Evolutionary conservation across 2,113 vertebrate genomes (phyloP), one percentile per base, ranked within the genome.

Genomic region (Siniperca knerii): DNA sequence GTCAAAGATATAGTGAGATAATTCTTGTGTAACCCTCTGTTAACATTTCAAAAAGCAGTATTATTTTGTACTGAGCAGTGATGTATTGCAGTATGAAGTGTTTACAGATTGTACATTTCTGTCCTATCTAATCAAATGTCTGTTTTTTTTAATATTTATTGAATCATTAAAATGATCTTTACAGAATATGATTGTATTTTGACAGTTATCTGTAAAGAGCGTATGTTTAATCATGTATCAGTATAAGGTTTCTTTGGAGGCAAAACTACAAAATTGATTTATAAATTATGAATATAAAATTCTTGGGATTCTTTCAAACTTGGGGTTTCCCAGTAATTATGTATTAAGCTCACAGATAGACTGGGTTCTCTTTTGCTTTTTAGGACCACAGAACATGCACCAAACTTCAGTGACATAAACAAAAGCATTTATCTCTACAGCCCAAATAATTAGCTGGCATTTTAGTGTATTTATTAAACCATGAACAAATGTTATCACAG

Each of bases 1-100:
- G 64, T 87, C 21, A 67, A 57, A 84, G 9, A 77, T 78, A 12
- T 40, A 35, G n/a, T 68, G 11, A 57, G 46, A 71, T 61, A 0
- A 62, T 25, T 57, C 1, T 25, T 72, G 42, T 82, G 61, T 89
- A 57, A 79, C 29, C 50, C 21, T 75, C 78, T 87, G 82, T 82
- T 61, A 44, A 89, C 50, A 75, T 82, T 75, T 86, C 54, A 73
- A 54, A 83, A 77, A 25, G 42, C 88, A 94, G 91, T 94, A 90
- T 94, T 94, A 89, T 82, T 88, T 86, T 86, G 42, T 86, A 60
- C 85, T 78, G 75, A 84, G 65, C 67, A 57, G 77, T 82, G 50
- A 85, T 85, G 54, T 92, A 75, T 84, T 87, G 83, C 84, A 77
- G 64, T 87, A 83, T 87, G 77, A 91, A 85, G 80, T 81, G 75